These are phyloP conservation scores for Tenthredo mesomela DNA, from an alignment of 2,888 invertebrate genomes.

Conservation along the genomic window DNA sequence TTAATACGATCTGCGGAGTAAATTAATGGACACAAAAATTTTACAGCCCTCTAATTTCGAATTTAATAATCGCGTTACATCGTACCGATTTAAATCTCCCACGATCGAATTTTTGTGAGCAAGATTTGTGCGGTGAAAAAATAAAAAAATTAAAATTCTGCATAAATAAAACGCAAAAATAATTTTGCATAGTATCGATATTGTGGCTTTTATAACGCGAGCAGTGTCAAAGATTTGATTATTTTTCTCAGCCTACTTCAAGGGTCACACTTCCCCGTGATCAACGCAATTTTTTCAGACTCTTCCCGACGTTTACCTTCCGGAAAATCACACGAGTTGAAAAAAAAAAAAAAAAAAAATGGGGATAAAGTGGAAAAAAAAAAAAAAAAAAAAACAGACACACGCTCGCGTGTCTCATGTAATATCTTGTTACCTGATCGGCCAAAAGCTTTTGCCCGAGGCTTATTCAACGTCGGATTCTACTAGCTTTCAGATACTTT, in stretches of 20 bases:
- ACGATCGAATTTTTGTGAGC: neutral
- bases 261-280: neutral
- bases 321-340: neutral
- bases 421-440: slow-evolving; percentile 5
- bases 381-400: neutral
- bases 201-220: neutral
- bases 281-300: neutral
- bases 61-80: neutral
- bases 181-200: too few species aligned
- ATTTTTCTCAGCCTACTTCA: neutral
- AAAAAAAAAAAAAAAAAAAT: neutral
- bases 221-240: neutral
- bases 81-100: neutral
- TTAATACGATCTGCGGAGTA: neutral
- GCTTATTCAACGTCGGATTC: neutral
- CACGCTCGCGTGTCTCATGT: neutral
- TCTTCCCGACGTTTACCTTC: neutral
- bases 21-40: neutral
- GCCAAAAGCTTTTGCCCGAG: neutral
- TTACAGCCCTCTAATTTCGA: neutral
- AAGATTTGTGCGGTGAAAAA: neutral
- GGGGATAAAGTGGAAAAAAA: neutral
- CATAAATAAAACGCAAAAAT: neutral
- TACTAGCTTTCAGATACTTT: slow-evolving; percentile 9
- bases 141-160: neutral